Conservation (phyloP, 1,140 invertebrate genomes). For the Sitophilus oryzae region DNA sequence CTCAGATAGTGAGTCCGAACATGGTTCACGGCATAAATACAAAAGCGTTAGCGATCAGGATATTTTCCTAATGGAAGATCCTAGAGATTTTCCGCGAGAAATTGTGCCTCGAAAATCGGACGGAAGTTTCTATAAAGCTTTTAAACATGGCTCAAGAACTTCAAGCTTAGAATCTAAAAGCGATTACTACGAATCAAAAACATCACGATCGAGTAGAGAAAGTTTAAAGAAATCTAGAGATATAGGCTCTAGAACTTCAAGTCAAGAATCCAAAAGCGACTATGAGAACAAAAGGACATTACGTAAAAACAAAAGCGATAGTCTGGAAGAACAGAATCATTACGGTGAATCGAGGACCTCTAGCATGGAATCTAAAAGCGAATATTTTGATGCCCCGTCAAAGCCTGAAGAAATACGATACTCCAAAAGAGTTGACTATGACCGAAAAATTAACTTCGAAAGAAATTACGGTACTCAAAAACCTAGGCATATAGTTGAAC, state of each 20-base stretch:
- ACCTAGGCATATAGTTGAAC: conserved; percentile 32
- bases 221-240: conserved; percentile 50
- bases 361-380: conserved; percentile 49
- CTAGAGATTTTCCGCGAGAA: conserved; percentile 58
- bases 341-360: conserved; percentile 49
- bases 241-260: conserved; percentile 53
- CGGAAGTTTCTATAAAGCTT: conserved; percentile 60
- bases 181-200: conserved; percentile 59
- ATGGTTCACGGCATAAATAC: conserved; percentile 51
- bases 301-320: conserved; percentile 32
- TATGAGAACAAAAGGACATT: conserved; percentile 49
- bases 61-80: conserved; percentile 62
- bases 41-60: conserved; percentile 57
- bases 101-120: conserved; percentile 61
- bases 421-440: conserved; percentile 35
- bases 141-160: conserved; percentile 55
- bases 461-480: conserved; percentile 57
- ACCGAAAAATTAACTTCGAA: conserved; percentile 42
- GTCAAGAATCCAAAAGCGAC: conserved; percentile 60
- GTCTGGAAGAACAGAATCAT: conserved; percentile 19
- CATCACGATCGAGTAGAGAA: conserved; percentile 56
- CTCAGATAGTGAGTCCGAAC: conserved; percentile 56
- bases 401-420: conserved; percentile 31
- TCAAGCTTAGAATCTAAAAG: conserved; percentile 62
- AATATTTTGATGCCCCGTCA: conserved; percentile 44